Conservation (phyloP, 2,797 vertebrate species). For the Pseudomugil tenellus region DNA sequence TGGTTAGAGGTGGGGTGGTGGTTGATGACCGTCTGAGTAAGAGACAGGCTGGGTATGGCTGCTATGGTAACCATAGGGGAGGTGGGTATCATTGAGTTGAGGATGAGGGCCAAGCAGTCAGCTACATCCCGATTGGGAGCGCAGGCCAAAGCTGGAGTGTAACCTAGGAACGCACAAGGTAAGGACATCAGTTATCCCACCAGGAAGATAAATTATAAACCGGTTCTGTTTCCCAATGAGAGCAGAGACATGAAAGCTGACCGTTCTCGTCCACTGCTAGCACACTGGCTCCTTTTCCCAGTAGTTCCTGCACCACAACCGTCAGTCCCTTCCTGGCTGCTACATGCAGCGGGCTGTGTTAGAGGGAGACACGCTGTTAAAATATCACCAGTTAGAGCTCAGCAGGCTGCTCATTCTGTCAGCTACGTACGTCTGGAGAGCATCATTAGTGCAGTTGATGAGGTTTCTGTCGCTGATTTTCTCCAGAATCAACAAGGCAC, state of each 20-base stretch:
- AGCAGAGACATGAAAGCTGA: constrained; percentile 64
- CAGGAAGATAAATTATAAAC: no score
- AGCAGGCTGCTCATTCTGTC: not conserved
- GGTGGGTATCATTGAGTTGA: constrained; percentile 96
- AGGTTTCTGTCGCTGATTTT: constrained; percentile 71
- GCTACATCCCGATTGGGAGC: constrained; percentile 96
- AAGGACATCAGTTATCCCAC: not conserved
- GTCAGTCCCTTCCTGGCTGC: constrained; percentile 93
- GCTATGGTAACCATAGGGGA: constrained; percentile 87
- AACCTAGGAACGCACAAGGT: constrained; percentile 39
- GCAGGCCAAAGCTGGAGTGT: constrained; percentile 86
- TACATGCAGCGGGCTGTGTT: constrained; percentile 90
- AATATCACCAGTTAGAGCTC: not conserved
- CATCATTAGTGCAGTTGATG: constrained; percentile 73
- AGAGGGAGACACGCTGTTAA: constrained; percentile 7
- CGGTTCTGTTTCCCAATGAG: no score
- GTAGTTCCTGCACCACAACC: constrained; percentile 94
- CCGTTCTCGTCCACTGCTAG: constrained; percentile 96
- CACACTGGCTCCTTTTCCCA: constrained; percentile 95
- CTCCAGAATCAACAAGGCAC: constrained; percentile 78
- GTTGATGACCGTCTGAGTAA: constrained; percentile 87
- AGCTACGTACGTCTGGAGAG: constrained; percentile 69
- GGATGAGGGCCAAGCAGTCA: constrained; percentile 95
- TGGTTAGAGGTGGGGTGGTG: constrained; percentile 80
- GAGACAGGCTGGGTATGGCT: constrained; percentile 86